Evolutionary conservation across 2,888 invertebrate species (phyloP).

Genomic region (Synergus gifuensis): DNA sequence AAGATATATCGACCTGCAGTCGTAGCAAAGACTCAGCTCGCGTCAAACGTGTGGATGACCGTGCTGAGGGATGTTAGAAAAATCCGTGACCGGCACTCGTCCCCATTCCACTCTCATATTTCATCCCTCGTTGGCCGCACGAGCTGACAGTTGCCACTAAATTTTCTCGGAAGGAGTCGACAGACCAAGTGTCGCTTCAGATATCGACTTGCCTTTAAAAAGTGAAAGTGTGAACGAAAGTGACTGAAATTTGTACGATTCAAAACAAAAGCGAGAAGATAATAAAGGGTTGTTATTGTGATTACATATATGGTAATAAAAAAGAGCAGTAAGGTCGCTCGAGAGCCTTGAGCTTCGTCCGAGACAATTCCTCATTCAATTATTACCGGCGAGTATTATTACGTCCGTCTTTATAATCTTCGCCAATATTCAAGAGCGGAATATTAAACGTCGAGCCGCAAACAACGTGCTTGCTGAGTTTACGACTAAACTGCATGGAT

Average conservation of each 20-base stretch:
- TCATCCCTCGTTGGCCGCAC: slow-evolving; percentile 26
- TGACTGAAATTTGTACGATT: neutral
- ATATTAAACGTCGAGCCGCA: neutral
- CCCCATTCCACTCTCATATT: slow-evolving; percentile 12
- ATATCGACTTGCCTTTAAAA: neutral
- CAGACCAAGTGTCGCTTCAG: neutral
- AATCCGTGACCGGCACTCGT: slow-evolving; percentile 32
- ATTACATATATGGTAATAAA: neutral
- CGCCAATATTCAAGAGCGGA: slow-evolving; percentile 1
- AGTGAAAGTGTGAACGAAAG: slow-evolving; percentile 9
- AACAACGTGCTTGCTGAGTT: slow-evolving; percentile 33
- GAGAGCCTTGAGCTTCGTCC: neutral
- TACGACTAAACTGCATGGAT: slow-evolving; percentile 32
- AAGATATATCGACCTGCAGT: slow-evolving; percentile 69
- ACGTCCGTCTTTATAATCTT: slow-evolving; percentile 14
- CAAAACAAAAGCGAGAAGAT: neutral
- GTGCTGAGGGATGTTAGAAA: slow-evolving; percentile 31
- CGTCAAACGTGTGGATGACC: slow-evolving; percentile 55
- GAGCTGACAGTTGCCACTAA: slow-evolving; percentile 31
- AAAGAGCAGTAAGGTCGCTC: neutral
- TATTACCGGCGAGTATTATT: neutral
- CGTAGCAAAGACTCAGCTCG: slow-evolving; percentile 57
- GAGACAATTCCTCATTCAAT: slow-evolving; percentile 2
- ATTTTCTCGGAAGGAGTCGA: neutral
- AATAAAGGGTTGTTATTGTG: neutral